Base-by-base conservation (phyloP, 2,797 vertebrate species). In the Selene dorsalis region DNA sequence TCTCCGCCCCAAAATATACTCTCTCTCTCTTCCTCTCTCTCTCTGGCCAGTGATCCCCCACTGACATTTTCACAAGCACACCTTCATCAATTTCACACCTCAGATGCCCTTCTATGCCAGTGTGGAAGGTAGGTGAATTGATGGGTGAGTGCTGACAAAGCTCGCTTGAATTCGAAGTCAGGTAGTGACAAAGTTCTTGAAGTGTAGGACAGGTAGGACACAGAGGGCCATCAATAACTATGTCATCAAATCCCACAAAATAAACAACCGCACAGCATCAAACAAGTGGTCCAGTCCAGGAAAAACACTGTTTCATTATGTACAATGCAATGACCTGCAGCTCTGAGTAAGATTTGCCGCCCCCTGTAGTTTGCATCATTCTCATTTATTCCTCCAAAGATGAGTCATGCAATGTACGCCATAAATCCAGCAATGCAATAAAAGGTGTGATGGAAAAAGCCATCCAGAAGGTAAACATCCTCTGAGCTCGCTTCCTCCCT, bases 321-420 rank as follows among this genome's bases (percentile, higher is more conserved):
- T 48, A 43, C 28, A 65, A 28, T 68, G 55, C 17, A 57, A 30
- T n/a, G 32, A 2, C 61, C 20, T 53, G 50, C 20, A 22, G 56
- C 48, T 50, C 60, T 55, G 71, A 86, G 92, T 94, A 92, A 94
- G 89, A 91, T 96, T 88, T 96, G 94, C 95, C 96, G 95, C 95
- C 95, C 94, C 89, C 95, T 95, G 86, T 95, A 94, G 95, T 93
- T 93, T 81, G 76, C 73, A 91, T 78, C 72, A 4, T 43, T 50
- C 65, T 66, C 61, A 75, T 85, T 71, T 67, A 39, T 73, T 59
- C 61, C 50, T 53, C 67, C 66, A 80, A 64, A 69, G 77, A 90
- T 85, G 85, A 90, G 62, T 87, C 81, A 88, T 79, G 28, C 75
- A 80, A 82, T 45, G 10, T 24, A 5, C 41, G 63, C 72, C 71